Conservation (phyloP, 1,140 invertebrate genomes). For the Rhizoglyphus robini region DNA sequence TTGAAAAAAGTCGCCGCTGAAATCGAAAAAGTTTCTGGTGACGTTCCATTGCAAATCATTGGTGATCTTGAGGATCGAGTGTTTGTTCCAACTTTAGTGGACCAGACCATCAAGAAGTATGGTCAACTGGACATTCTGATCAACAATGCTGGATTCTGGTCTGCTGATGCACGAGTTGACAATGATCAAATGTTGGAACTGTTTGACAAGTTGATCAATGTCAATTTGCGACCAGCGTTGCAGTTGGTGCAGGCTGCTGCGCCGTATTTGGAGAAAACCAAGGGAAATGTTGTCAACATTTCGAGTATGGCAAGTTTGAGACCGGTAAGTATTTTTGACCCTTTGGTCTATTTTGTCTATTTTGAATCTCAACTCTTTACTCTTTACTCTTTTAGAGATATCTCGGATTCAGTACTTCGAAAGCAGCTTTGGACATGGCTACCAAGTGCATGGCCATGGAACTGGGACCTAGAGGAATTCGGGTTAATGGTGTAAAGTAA, state of each 20-base stretch:
- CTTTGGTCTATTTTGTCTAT: constrained; percentile 32
- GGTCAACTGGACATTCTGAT: constrained; percentile 45
- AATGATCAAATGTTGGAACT: constrained; percentile 11
- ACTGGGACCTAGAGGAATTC: constrained; percentile 31
- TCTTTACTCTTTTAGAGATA: constrained; percentile 26
- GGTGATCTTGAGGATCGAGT: constrained; percentile 82
- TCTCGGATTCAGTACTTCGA: constrained; percentile 32
- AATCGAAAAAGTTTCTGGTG: not conserved
- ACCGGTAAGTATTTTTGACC: constrained; percentile 39
- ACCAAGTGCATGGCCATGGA: constrained; percentile 34
- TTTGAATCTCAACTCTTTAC: constrained; percentile 17
- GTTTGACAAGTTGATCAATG: constrained; percentile 8
- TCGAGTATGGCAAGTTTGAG: constrained; percentile 69
- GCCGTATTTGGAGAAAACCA: no score
- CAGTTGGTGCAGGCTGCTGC: constrained; percentile 59
- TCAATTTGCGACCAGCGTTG: constrained; percentile 5
- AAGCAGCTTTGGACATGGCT: constrained; percentile 33
- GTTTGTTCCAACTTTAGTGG: constrained; percentile 63
- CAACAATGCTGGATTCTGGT: constrained; percentile 11
- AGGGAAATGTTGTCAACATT: constrained; percentile 74
- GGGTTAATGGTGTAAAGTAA: constrained; percentile 16
- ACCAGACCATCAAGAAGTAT: constrained; percentile 73
- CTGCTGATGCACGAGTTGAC: constrained; percentile 5
- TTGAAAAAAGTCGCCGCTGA: not conserved
- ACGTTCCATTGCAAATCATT: constrained; percentile 35